Conservation (phyloP, 2,113 vertebrate genomes). For the Ginglymostoma cirratum region DNA sequence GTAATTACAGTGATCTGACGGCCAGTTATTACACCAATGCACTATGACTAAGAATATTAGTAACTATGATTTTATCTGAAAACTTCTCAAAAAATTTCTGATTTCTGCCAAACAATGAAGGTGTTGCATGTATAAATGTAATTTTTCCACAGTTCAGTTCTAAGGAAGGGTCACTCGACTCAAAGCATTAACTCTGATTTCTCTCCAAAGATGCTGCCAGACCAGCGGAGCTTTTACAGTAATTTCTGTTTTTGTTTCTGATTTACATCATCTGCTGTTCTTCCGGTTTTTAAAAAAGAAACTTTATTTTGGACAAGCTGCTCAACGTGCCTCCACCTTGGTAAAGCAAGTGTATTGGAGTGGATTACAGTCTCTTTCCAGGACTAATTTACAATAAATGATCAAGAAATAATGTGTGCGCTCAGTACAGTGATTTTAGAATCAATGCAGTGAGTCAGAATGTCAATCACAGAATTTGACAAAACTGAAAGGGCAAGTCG, state of each 20-base stretch:
- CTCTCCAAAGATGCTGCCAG: no score
- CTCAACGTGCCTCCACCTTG: no score
- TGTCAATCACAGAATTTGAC: background rate
- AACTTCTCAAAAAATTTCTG: background rate
- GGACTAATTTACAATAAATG: background rate
- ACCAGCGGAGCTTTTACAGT: no score
- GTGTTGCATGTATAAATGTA: background rate
- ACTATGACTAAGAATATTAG: background rate
- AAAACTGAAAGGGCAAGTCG: background rate
- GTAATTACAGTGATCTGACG: background rate
- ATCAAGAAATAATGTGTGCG: background rate
- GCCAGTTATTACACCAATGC: background rate
- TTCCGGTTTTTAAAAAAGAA: no score
- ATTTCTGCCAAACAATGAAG: background rate
- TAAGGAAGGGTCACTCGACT: no score
- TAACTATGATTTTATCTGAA: background rate
- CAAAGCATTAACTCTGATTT: no score
- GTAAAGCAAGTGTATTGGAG: background rate
- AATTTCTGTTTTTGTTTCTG: no score
- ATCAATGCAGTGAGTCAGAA: background rate
- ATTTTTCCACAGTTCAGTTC: background rate
- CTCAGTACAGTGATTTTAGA: background rate
- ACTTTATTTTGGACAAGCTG: background rate
- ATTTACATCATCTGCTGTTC: no score
- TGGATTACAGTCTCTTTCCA: background rate